These are phyloP conservation scores for Melolontha melolontha DNA, from an alignment of 2,888 invertebrate genomes.

Conservation along the genomic window DNA sequence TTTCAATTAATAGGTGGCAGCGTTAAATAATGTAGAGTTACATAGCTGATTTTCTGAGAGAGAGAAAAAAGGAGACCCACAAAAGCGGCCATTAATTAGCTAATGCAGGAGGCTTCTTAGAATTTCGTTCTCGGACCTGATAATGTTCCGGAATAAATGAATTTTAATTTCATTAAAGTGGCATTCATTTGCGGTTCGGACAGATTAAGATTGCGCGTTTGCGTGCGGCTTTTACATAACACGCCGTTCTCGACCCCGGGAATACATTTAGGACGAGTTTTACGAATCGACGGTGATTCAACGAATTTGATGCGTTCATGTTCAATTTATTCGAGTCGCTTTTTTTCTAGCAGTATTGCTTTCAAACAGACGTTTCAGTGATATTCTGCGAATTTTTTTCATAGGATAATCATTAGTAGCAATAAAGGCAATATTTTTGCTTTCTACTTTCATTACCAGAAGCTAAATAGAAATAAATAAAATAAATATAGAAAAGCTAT, in stretches of 20 bases:
- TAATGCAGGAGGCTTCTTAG: slow-evolving; percentile 62
- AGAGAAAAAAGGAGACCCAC: slow-evolving; percentile 35
- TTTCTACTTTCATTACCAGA: too few relatives aligned
- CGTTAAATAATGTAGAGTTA: slow-evolving; percentile 17
- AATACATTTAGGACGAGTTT: slow-evolving; percentile 44
- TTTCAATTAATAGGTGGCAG: slow-evolving; percentile 26
- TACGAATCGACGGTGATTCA: slow-evolving; percentile 41
- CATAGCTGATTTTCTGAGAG: slow-evolving; percentile 18
- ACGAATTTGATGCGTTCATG: slow-evolving; percentile 31
- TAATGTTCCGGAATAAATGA: slow-evolving; percentile 65
- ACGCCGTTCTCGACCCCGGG: slow-evolving; percentile 33
- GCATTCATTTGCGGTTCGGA: slow-evolving; percentile 60
- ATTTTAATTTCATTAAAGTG: slow-evolving; percentile 66
- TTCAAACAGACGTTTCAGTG: too few relatives aligned
- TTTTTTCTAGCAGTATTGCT: neutral
- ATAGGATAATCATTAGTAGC: too few relatives aligned
- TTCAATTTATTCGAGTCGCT: slow-evolving; percentile 4
- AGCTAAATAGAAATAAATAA: too few relatives aligned
- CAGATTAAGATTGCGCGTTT: slow-evolving; percentile 63
- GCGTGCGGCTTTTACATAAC: slow-evolving; percentile 57
- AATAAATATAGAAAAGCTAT: too few relatives aligned
- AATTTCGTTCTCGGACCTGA: slow-evolving; percentile 60
- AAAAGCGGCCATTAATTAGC: slow-evolving; percentile 60
- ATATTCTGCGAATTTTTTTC: too few relatives aligned
- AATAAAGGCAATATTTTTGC: too few relatives aligned